Base-by-base conservation (phyloP, 2,113 vertebrate genomes). In the Cyanoramphus novaezelandiae region DNA sequence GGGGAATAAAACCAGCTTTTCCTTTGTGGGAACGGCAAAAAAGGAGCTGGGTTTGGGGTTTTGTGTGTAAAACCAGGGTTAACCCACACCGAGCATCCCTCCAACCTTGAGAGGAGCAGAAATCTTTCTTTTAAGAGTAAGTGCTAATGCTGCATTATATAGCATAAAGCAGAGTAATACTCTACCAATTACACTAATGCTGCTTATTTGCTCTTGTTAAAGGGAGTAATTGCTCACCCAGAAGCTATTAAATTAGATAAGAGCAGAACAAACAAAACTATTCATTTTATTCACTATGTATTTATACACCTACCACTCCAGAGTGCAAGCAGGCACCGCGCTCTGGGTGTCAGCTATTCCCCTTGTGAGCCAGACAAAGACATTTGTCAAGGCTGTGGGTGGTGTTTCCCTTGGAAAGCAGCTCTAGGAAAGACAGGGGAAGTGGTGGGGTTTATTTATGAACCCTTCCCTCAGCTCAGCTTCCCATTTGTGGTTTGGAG, bases 241-340 rank as follows among this genome's bases (percentile, higher is more conserved):
- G 92, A 95, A 96, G 92, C 94, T 93, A 80, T 96, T 96, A 82
- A 88, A 94, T 93, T 80, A 95, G 96, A 86, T 91, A 95, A 90
- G 88, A 94, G 75, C 85, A 93, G 95, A 96, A 92, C 91, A 97
- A 97, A 95, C 96, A 94, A 92, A 97, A 93, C 91, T 83, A 94
- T 95, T 96, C 86, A 83, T 96, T 96, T 93, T 92, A 76, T 82
- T 95, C 94, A 62, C 92, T 75, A 39, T 41, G 37, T 92, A 78
- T 92, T 96, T 95, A 90, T 83, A 88, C 81, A 90, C 96, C 93
- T 85, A 72, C 90, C 49, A 64, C 90, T 91, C 62, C 13, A 11
- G 60, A 72, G 74, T 12, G 4, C 16, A 29, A 84, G 75, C 89
- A 94, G 69, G 55, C 69, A 29, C 52, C 1, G 5, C 52, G 59